Base-by-base conservation (phyloP, 92 coral and sea anemone genomes). In the Nematostella vectensis region DNA sequence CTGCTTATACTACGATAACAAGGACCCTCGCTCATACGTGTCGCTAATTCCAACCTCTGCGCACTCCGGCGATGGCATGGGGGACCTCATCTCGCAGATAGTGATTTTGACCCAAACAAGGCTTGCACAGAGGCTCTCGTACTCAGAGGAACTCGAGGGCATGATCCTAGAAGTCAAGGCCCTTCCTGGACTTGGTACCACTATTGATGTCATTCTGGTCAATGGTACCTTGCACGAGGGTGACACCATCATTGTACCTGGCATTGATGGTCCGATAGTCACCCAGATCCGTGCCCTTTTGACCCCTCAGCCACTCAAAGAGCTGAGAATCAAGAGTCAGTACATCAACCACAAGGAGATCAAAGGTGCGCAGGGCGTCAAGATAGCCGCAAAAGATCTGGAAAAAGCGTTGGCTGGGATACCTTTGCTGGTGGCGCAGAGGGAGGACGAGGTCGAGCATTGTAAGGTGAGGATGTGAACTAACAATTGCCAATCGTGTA, bases 31-130 rank as follows among this genome's bases (percentile, higher is more conserved):
- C 48, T 80, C 82, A 1, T 91, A 91, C 36, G 95, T 91, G 33
- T 91, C 98, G 0, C 66, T 91, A 1, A 88, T 91, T 2, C 98
- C 98, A 18, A 91, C 98, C 21, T 91, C 98, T 24, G 98, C 98
- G 27, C 98, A 91, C 68, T 73, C 96, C 3, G 98, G 98, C 13
- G 98, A 91, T 48, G 98, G 98, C 2, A 91, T 91, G 98, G 98
- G 98, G 1, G 98, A 91, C 29, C 83, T 91, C 29, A 91, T 91
- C 48, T 68, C 96, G 37, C 87, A 87, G 68, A 79, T 91, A 30
- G 96, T 91, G 1, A 66, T 67, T 1, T 83, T 91, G 26, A 87
- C 96, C 10, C 98, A 91, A 28, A 83, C 82, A 12, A 71, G 86
- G 57, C 72, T 91, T n/a, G 75, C 98, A 2, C 87, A 85, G 55